These are phyloP conservation scores for Mobula hypostoma DNA, from an alignment of 2,113 vertebrate species.

Conservation along the genomic window DNA sequence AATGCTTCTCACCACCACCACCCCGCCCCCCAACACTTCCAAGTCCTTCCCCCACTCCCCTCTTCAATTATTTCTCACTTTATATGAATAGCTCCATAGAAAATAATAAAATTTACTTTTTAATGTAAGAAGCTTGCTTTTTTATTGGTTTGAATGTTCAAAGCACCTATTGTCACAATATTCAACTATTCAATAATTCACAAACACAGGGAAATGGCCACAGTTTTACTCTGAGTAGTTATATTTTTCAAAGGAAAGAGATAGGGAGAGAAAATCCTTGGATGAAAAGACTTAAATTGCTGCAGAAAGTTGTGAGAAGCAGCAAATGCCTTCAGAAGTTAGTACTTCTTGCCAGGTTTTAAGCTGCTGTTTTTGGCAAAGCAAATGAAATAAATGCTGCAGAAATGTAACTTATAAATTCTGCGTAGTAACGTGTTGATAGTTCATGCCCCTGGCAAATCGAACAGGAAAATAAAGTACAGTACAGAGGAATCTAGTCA, in stretches of 20 bases:
- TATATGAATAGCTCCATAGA: neutral
- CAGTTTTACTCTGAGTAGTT: neutral
- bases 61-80: neutral
- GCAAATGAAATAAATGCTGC: neutral
- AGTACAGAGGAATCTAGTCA: too few relatives aligned
- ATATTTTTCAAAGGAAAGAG: neutral
- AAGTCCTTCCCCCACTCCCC: too few relatives aligned
- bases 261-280: neutral
- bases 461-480: neutral
- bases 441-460: neutral
- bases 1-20: neutral
- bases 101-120: neutral
- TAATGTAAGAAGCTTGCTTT: neutral
- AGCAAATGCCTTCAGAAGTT: neutral
- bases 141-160: neutral
- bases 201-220: neutral
- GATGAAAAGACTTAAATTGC: neutral
- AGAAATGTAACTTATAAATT: neutral
- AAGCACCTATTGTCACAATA: neutral
- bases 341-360: neutral
- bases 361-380: slow-evolving; percentile 10
- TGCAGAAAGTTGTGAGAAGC: neutral
- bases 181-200: neutral
- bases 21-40: too few relatives aligned
- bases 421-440: neutral